Evolutionary conservation across 2,113 vertebrate species (phyloP).

Genomic region (Campylomormyrus numenius): DNA sequence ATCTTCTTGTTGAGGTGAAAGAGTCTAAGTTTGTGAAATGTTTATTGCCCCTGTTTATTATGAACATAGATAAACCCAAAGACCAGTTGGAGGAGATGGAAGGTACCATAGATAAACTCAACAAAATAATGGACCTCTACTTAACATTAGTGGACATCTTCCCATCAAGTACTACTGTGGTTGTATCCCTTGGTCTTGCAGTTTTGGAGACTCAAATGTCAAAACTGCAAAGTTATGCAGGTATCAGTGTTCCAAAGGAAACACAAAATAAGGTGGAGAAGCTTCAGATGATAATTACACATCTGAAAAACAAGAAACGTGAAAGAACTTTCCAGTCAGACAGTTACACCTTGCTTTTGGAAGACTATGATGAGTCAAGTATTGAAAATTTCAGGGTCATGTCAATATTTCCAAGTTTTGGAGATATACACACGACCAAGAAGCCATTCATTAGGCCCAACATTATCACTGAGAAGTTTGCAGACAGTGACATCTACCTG

Average conservation of each 20-base stretch:
- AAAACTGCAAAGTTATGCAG: not conserved
- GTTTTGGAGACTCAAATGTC: slow-evolving; percentile 19
- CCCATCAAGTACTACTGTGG: slow-evolving; percentile 23
- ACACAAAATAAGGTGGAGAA: slow-evolving; percentile 11
- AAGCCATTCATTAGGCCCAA: slow-evolving; percentile 34
- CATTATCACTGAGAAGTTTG: slow-evolving; percentile 27
- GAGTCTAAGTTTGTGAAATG: slow-evolving; percentile 27
- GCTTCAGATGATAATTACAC: slow-evolving; percentile 21
- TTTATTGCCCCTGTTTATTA: slow-evolving; percentile 21
- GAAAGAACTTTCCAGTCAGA: slow-evolving; percentile 29
- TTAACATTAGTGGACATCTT: slow-evolving; percentile 25
- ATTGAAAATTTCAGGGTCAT: slow-evolving; percentile 30
- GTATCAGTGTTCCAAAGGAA: slow-evolving; percentile 7
- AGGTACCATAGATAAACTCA: slow-evolving; percentile 13
- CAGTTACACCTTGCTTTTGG: slow-evolving; percentile 23
- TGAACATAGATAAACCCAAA: slow-evolving; percentile 4
- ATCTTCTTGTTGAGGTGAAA: slow-evolving; percentile 29
- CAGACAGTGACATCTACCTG: slow-evolving; percentile 30
- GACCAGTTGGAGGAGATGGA: slow-evolving; percentile 2
- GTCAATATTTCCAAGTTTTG: slow-evolving; percentile 39
- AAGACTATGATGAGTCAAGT: slow-evolving; percentile 1
- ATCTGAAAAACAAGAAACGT: slow-evolving; percentile 30
- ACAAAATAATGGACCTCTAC: slow-evolving; percentile 25
- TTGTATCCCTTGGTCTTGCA: slow-evolving; percentile 24
- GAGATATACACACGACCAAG: slow-evolving; percentile 34